A percentile compares a stretch with the other conserved stretches of the same genome.
Conservation (phyloP, 2,888 invertebrate species). For the Brachyptera putata region DNA sequence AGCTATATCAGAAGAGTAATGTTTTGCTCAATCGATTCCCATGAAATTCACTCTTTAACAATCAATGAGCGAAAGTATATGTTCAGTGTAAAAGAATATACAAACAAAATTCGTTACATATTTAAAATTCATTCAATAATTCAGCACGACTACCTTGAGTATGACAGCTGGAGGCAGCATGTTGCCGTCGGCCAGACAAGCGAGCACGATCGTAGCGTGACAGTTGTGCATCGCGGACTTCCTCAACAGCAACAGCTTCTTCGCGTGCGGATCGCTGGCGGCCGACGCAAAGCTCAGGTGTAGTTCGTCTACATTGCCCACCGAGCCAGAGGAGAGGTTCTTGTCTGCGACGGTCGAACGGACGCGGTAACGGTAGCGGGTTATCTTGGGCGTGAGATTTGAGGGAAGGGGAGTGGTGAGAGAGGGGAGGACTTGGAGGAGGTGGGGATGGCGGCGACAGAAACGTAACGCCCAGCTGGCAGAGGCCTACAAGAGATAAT, state of each 20-base stretch:
- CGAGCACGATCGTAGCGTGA: slow-evolving; percentile 39
- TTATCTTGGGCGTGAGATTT: slow-evolving; percentile 34
- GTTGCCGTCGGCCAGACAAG: slow-evolving; percentile 37
- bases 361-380: slow-evolving; percentile 32
- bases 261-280: slow-evolving; percentile 19
- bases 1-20: too few relatives aligned
- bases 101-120: too few relatives aligned
- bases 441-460: slow-evolving; percentile 37
- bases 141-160: too few relatives aligned
- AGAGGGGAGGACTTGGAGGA: slow-evolving; percentile 36
- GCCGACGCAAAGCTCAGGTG: slow-evolving; percentile 37
- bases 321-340: slow-evolving; percentile 22
- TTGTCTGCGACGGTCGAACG: slow-evolving; percentile 24
- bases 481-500: slow-evolving; percentile 38
- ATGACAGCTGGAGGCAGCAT: slow-evolving; percentile 38
- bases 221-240: slow-evolving; percentile 38
- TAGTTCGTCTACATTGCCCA: slow-evolving; percentile 40
- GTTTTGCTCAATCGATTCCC: too few relatives aligned
- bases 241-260: slow-evolving; percentile 32
- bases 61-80: too few relatives aligned
- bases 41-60: too few relatives aligned
- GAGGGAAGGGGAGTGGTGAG: slow-evolving; percentile 35
- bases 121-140: too few relatives aligned
- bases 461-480: slow-evolving; percentile 40
- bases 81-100: too few relatives aligned